Conservation (phyloP, 2,888 invertebrate species). For the Bembecia ichneumoniformis region DNA sequence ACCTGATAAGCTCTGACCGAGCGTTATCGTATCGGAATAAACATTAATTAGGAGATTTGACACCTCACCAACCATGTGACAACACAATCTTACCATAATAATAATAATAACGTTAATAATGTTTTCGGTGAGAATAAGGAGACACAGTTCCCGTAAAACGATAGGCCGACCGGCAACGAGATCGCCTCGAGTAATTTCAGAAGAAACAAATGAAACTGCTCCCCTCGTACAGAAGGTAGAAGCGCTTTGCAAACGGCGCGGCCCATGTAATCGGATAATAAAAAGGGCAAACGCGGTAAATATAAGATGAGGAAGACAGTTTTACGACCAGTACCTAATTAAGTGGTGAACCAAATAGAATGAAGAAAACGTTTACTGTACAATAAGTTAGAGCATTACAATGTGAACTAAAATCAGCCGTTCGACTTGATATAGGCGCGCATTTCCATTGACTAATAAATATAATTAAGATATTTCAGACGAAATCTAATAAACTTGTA, state of each 20-base stretch:
- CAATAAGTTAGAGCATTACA: constrained; percentile 27
- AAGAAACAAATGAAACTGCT: constrained; percentile 71
- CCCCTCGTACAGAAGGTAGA: constrained; percentile 52
- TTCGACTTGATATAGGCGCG: too few species aligned
- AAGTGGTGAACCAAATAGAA: constrained; percentile 69
- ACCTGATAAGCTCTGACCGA: constrained; percentile 54
- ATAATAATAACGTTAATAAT: constrained; percentile 36
- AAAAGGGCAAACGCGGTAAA: constrained; percentile 73
- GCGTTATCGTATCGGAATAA: constrained; percentile 59
- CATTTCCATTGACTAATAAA: too few species aligned
- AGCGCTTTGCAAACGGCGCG: constrained; percentile 65
- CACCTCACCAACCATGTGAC: constrained; percentile 35
- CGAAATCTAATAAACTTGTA: too few species aligned
- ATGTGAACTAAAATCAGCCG: not conserved
- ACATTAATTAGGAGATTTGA: constrained; percentile 60
- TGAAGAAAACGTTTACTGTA: constrained; percentile 57
- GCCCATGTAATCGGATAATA: constrained; percentile 73
- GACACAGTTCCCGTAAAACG: constrained; percentile 22
- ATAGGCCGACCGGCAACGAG: constrained; percentile 19
- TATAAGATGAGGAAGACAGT: constrained; percentile 74
- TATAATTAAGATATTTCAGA: too few species aligned
- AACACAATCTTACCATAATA: constrained; percentile 53
- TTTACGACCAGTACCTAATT: constrained; percentile 72
- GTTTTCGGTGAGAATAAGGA: constrained; percentile 28
- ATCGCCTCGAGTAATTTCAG: constrained; percentile 64